Conservation (phyloP, 2,888 invertebrate genomes). For the Argyra leucocephala region DNA sequence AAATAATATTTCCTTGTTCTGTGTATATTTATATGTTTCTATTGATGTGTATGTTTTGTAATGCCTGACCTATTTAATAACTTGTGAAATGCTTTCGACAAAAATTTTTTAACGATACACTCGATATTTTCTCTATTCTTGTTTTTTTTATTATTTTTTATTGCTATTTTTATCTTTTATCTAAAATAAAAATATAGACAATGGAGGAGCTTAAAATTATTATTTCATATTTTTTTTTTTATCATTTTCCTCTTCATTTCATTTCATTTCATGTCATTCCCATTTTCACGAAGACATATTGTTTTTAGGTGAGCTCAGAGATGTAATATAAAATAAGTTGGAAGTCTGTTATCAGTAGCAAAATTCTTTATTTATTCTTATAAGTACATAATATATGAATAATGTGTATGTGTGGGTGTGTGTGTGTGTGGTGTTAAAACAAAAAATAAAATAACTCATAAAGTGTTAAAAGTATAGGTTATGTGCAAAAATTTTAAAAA, state of each 20-base stretch:
- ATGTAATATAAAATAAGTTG: not conserved
- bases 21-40: too few species aligned
- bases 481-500: not conserved
- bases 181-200: not conserved
- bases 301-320: not conserved
- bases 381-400: too few species aligned
- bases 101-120: not conserved
- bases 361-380: not conserved
- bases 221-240: not conserved
- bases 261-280: not conserved
- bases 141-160: too few species aligned
- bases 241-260: not conserved
- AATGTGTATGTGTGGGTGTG: too few species aligned
- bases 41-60: not conserved
- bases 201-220: not conserved
- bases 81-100: not conserved
- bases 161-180: not conserved
- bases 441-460: not conserved
- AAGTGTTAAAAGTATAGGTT: not conserved
- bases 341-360: not conserved
- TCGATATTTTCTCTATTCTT: not conserved
- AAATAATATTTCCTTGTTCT: too few species aligned
- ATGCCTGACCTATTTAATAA: constrained; percentile 4
- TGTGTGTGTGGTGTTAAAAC: not conserved
- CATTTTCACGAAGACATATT: not conserved